Evolutionary conservation across 2,797 vertebrate species (phyloP).

Genomic region (Pristis pectinata): DNA sequence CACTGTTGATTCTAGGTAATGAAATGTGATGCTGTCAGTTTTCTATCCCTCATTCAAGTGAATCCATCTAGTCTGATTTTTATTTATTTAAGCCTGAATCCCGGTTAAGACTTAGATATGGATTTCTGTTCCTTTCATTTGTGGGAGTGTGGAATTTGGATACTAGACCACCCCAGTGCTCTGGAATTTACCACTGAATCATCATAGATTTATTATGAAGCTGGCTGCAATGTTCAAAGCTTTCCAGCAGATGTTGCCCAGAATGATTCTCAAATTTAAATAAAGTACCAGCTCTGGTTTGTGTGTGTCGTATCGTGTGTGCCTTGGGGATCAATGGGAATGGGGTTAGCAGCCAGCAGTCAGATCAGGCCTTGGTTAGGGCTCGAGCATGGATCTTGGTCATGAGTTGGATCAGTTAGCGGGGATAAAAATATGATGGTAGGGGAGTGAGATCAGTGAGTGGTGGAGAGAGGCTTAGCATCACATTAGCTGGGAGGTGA

Average conservation of each 20-base stretch:
- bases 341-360: too few species aligned
- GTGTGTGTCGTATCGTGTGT: background rate
- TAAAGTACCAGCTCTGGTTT: background rate
- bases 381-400: too few species aligned
- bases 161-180: background rate
- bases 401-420: too few species aligned
- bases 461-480: too few species aligned
- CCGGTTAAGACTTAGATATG: too few species aligned
- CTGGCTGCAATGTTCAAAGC: background rate
- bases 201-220: background rate
- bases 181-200: background rate
- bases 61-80: too few species aligned
- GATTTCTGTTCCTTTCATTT: background rate
- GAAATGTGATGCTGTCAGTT: background rate
- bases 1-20: background rate
- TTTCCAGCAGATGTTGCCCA: background rate
- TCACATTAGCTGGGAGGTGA: too few species aligned
- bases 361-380: too few species aligned
- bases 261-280: background rate
- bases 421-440: too few species aligned
- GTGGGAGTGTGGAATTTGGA: background rate
- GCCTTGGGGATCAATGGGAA: too few species aligned
- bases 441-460: too few species aligned
- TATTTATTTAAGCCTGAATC: background rate
- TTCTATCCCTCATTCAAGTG: background rate